These are phyloP conservation scores for Catostylus mosaicus DNA, from an alignment of 30 jellyfish, hydroid and myxozoan genomes.

Conservation along the genomic window DNA sequence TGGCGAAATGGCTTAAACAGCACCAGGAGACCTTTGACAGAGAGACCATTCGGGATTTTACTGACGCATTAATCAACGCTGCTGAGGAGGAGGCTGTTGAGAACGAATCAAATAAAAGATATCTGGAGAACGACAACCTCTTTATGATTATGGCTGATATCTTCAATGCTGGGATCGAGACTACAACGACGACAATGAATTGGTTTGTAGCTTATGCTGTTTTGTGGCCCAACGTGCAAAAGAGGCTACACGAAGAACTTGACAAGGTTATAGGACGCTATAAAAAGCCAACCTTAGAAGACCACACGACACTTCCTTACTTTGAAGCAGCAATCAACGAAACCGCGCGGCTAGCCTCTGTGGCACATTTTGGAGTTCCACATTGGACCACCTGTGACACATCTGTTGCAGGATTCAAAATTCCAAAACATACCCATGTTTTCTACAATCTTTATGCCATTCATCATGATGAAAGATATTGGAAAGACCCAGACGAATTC, in stretches of 20 bases:
- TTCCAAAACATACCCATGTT: conserved; percentile 72
- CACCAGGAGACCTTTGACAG: conserved; percentile 60
- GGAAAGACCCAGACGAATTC: conserved; percentile 34
- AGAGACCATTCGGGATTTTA: conserved; percentile 65
- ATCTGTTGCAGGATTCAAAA: conserved; percentile 63
- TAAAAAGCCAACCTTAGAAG: conserved; percentile 48
- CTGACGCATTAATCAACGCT: conserved; percentile 71
- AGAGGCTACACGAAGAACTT: conserved; percentile 57
- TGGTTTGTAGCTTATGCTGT: conserved; percentile 75
- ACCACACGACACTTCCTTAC: conserved; percentile 63
- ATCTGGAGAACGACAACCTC: conserved; percentile 51
- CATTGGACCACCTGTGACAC: conserved; percentile 82
- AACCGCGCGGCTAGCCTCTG: conserved; percentile 75
- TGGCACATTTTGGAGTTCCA: conserved; percentile 75
- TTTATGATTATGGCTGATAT: conserved; percentile 72
- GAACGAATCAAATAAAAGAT: conserved; percentile 39
- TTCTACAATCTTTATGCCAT: conserved; percentile 61
- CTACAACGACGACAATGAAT: conserved; percentile 71
- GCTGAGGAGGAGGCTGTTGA: conserved; percentile 54
- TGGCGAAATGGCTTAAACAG: conserved; percentile 52
- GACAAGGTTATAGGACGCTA: conserved; percentile 62
- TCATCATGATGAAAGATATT: conserved; percentile 76
- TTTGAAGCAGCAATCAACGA: conserved; percentile 74
- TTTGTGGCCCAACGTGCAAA: conserved; percentile 67
- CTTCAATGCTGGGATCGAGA: conserved; percentile 75